A percentile compares a stretch with the other conserved stretches of the same genome.
Conservation (phyloP, 2,888 invertebrate species). For the Meghimatium bilineatum region DNA sequence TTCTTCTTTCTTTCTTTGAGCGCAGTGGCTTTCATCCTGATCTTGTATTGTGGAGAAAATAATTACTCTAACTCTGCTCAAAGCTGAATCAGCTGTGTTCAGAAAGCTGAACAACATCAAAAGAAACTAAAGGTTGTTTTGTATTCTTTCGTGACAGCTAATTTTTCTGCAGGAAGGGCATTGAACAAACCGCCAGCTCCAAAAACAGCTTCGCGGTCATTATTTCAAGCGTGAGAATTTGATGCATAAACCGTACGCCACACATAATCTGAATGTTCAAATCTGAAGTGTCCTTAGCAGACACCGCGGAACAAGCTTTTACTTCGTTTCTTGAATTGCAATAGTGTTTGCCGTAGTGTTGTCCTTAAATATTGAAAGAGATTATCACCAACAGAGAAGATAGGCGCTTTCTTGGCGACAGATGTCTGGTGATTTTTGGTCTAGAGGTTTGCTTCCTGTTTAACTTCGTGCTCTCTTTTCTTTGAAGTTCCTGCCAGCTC, state of each 20-base stretch:
- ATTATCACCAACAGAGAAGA: neutral
- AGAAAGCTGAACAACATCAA: neutral
- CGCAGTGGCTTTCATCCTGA: neutral
- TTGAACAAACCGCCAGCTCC: neutral
- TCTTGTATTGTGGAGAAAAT: neutral
- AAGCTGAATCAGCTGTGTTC: neutral
- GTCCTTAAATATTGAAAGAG: neutral
- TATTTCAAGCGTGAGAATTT: neutral
- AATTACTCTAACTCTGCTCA: neutral
- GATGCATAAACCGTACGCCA: neutral
- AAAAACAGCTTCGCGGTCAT: neutral
- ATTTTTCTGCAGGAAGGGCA: neutral
- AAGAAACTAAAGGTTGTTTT: neutral
- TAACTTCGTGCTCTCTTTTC: neutral
- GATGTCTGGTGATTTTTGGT: too few relatives aligned
- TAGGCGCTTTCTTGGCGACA: too few relatives aligned
- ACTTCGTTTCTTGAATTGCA: neutral
- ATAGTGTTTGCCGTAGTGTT: neutral
- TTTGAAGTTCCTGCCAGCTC: neutral
- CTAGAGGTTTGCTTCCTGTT: neutral
- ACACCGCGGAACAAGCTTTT: neutral
- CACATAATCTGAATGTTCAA: neutral
- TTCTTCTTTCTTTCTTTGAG: neutral
- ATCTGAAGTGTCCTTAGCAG: neutral
- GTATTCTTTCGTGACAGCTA: neutral